Evolutionary conservation across 2,113 vertebrate genomes (phyloP).

Genomic region (Microcebus lehilahytsara): DNA sequence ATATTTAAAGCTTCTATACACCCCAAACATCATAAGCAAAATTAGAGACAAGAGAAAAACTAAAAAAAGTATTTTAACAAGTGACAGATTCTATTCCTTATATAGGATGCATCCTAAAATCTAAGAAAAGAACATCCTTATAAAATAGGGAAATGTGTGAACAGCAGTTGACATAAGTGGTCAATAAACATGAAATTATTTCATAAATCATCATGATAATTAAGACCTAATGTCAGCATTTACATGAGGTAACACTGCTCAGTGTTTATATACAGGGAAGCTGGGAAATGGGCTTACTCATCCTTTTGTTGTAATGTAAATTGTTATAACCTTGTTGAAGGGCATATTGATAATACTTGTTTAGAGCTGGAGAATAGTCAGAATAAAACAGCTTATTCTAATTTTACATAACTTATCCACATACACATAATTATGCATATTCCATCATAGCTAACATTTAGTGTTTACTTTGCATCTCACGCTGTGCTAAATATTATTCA

Average conservation of each 20-base stretch:
- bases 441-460: neutral
- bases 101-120: neutral
- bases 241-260: neutral
- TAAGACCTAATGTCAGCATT: neutral
- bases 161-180: neutral
- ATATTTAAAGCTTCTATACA: neutral
- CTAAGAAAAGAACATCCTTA: neutral
- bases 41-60: neutral
- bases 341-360: neutral
- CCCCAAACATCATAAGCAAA: neutral
- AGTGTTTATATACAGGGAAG: neutral
- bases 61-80: neutral
- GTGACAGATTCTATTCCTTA: neutral
- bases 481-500: neutral
- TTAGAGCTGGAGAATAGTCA: neutral
- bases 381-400: neutral
- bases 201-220: neutral
- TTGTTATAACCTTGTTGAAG: neutral
- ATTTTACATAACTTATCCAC: neutral
- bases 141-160: neutral
- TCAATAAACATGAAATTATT: neutral
- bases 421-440: neutral
- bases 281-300: neutral
- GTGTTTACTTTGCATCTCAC: neutral
- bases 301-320: neutral